A percentile compares a stretch with the other conserved stretches of the same genome.
phyloP scores from a whole-genome alignment of 2,797 vertebrate genomes.

The Syndactyla subalaris region DNA sequence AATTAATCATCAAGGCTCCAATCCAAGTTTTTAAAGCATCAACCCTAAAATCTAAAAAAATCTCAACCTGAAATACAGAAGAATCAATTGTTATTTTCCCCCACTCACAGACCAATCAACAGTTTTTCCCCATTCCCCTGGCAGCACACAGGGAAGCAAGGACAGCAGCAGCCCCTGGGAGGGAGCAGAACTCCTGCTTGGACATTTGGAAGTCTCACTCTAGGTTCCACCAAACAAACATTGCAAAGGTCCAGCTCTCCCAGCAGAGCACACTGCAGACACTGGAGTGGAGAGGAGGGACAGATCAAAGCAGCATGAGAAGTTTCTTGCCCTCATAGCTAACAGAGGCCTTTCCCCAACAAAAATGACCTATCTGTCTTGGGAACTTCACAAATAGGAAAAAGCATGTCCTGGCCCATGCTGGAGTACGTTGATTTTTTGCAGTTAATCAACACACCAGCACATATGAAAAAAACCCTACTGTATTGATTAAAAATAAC shows the following conservation, averaged over 20 bases:
- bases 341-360: not conserved
- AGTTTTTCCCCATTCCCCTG: not conserved
- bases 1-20: not conserved
- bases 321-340: not conserved
- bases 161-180: not conserved
- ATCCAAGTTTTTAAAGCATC: not conserved
- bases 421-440: not conserved
- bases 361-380: not conserved
- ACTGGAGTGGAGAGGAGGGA: not conserved
- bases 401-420: not conserved
- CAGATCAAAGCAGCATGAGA: not conserved
- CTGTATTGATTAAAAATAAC: not conserved
- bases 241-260: not conserved
- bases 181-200: not conserved
- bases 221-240: fast-evolving
- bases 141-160: not conserved
- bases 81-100: not conserved
- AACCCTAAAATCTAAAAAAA: not conserved
- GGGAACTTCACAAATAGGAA: not conserved
- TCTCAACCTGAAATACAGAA: not conserved
- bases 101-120: fast-evolving
- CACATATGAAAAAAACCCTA: not conserved
- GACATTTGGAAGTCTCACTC: not conserved
- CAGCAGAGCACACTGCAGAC: not conserved
- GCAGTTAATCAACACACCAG: not conserved